Evolutionary conservation across 2,113 vertebrate genomes (phyloP).

Genomic region (Catharus bicknelli): DNA sequence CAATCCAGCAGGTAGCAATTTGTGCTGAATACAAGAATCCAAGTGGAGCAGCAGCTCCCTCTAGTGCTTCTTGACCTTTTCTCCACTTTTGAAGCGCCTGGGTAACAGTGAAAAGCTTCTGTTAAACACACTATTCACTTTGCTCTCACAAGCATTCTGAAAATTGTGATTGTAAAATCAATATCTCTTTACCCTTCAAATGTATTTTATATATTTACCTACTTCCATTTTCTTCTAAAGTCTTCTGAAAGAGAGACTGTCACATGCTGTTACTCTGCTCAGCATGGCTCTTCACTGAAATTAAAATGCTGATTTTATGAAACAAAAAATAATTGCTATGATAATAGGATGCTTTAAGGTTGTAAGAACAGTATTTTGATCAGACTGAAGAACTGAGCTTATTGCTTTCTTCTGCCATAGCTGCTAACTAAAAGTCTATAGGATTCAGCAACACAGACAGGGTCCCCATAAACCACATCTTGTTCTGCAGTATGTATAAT

Average conservation of each 20-base stretch:
- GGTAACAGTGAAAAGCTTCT: neutral
- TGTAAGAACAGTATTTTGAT: neutral
- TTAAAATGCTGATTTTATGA: neutral
- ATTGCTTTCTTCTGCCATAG: neutral
- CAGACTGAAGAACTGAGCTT: neutral
- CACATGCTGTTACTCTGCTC: neutral
- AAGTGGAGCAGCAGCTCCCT: conserved; percentile 74
- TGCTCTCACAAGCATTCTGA: neutral
- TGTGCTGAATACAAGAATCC: conserved; percentile 8
- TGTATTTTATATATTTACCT: neutral
- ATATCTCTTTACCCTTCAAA: neutral
- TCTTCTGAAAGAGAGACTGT: neutral
- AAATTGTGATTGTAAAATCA: neutral
- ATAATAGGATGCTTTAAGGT: neutral
- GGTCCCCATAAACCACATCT: neutral
- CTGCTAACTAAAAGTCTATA: neutral
- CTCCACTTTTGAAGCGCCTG: neutral
- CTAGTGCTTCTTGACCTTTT: conserved; percentile 59
- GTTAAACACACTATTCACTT: neutral
- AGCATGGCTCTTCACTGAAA: neutral
- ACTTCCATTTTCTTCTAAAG: neutral
- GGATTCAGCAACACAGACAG: neutral
- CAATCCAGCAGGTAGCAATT: conserved; percentile 31
- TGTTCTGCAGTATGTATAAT: neutral
- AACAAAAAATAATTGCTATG: neutral